phyloP scores from a whole-genome alignment of 2,797 vertebrate species.

The Darevskia nairensis region DNA sequence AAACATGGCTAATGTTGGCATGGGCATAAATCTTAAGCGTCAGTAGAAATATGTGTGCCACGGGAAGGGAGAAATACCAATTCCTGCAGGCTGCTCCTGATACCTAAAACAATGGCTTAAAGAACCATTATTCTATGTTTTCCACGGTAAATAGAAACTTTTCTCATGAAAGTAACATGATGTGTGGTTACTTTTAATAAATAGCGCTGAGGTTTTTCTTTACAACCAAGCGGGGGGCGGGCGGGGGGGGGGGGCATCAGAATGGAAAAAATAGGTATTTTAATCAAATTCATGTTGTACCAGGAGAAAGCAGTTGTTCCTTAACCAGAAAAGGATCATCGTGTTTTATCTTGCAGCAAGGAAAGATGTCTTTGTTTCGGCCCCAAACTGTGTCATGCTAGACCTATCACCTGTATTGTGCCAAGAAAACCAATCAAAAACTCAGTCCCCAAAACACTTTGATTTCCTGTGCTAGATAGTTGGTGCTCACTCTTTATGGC shows the following conservation, averaged over 20 bases:
- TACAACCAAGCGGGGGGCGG: no score
- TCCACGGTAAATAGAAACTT: neutral
- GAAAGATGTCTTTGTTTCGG: neutral
- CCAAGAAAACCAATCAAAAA: neutral
- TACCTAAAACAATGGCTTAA: neutral
- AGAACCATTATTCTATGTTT: neutral
- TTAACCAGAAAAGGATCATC: neutral
- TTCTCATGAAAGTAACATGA: neutral
- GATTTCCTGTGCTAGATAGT: no score
- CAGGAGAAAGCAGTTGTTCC: neutral
- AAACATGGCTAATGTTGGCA: no score
- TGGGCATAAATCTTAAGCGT: neutral
- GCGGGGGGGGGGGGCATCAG: no score
- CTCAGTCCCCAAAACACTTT: no score
- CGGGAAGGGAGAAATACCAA: neutral
- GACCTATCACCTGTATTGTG: neutral
- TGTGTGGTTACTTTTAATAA: neutral
- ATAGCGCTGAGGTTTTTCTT: no score
- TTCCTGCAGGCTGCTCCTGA: neutral
- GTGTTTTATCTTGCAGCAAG: neutral
- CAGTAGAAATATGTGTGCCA: neutral
- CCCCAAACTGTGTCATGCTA: neutral
- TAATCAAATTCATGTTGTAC: no score
- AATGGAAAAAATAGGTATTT: no score
- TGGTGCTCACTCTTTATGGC: no score